Conservation (phyloP, 2,888 invertebrate genomes). For the Mimas tiliae region DNA sequence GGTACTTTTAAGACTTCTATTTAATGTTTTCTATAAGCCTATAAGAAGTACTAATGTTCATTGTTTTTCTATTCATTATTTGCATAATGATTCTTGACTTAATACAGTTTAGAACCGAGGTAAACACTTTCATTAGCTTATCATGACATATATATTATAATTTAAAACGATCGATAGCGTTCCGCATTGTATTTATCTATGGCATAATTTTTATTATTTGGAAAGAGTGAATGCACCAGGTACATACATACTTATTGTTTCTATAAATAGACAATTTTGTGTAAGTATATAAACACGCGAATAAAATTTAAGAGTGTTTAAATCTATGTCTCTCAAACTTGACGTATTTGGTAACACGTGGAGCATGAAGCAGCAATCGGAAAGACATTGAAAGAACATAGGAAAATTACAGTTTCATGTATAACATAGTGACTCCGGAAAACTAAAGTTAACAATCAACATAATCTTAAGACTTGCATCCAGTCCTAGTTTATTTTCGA, state of each 20-base stretch:
- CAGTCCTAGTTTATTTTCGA: too few species aligned
- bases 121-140: background rate
- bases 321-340: background rate
- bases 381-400: too few species aligned
- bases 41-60: too few species aligned
- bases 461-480: too few species aligned
- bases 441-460: too few species aligned
- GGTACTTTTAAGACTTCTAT: too few species aligned
- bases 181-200: constrained; percentile 7
- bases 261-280: background rate
- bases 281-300: background rate
- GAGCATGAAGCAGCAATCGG: too few species aligned
- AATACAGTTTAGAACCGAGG: background rate
- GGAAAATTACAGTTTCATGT: too few species aligned
- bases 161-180: background rate
- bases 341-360: background rate
- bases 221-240: background rate
- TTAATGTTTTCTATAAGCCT: too few species aligned
- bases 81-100: too few species aligned
- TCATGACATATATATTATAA: constrained; percentile 11
- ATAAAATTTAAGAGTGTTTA: background rate
- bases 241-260: background rate
- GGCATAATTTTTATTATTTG: background rate
- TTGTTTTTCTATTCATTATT: too few species aligned
- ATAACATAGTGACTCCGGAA: too few species aligned